Conservation (phyloP, 2,888 invertebrate species). For the Odiellus spinosus region DNA sequence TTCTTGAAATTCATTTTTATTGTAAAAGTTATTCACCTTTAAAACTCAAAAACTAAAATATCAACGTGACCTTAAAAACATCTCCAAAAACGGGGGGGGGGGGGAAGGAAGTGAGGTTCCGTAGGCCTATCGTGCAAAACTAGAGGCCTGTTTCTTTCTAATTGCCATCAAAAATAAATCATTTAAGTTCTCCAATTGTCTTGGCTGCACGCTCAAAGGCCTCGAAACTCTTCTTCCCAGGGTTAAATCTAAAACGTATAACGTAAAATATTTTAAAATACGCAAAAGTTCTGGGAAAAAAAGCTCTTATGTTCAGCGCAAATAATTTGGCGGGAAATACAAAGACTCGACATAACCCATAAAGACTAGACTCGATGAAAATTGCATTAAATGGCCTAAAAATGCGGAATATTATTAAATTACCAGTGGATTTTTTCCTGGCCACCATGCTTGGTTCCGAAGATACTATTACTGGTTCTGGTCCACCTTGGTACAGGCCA, state of each 20-base stretch:
- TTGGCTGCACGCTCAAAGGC: background rate
- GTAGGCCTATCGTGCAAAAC: too few species aligned
- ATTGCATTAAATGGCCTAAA: too few species aligned
- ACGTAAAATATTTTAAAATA: background rate
- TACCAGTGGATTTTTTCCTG: conserved; percentile 16
- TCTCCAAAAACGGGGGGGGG: too few species aligned
- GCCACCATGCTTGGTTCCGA: conserved; percentile 13
- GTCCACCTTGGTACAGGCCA: conserved; percentile 26
- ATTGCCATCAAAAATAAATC: background rate
- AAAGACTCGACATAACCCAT: too few species aligned
- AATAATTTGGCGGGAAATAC: too few species aligned
- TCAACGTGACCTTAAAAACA: too few species aligned
- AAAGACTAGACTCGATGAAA: too few species aligned
- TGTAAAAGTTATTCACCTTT: too few species aligned
- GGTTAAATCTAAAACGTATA: background rate
- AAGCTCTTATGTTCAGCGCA: too few species aligned
- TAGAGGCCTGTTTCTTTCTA: background rate
- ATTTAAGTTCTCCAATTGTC: background rate
- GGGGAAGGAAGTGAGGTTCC: too few species aligned
- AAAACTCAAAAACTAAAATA: too few species aligned
- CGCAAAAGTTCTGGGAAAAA: background rate
- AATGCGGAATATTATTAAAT: background rate
- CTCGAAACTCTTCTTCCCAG: background rate
- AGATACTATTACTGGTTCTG: conserved; percentile 22
- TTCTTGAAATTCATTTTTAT: too few species aligned